Evolutionary conservation across 2,113 vertebrate species (phyloP).

Genomic region (Brachypodius melanocephalos): DNA sequence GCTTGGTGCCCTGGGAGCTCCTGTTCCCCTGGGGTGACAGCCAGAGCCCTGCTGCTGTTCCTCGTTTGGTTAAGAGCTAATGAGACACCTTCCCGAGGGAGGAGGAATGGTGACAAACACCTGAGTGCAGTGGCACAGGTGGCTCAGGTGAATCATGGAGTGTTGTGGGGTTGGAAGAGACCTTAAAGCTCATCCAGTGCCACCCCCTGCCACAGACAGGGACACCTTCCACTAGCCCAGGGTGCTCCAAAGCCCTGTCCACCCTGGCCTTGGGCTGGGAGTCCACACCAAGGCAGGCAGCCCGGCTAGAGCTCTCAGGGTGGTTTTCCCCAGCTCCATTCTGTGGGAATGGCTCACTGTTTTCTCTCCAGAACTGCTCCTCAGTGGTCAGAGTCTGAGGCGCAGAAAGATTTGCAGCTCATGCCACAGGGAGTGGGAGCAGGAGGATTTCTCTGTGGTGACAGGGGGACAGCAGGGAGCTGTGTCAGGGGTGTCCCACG

Average conservation of each 20-base stretch:
- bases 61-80: neutral
- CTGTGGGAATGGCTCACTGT: accelerated
- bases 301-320: neutral
- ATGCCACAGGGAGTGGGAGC: neutral
- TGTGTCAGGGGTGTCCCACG: neutral
- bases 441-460: neutral
- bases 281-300: neutral
- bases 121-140: accelerated
- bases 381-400: neutral
- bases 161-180: neutral
- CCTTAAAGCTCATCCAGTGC: neutral
- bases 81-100: neutral
- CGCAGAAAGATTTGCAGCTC: neutral
- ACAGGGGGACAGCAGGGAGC: neutral
- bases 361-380: neutral
- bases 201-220: neutral
- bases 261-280: neutral
- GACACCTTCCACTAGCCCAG: neutral
- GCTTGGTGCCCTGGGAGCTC: neutral
- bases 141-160: neutral
- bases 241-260: neutral
- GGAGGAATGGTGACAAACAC: neutral
- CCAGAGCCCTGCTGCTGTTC: neutral
- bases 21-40: neutral
- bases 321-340: neutral